Evolutionary conservation across 2,888 invertebrate genomes (phyloP).

Genomic region (Rapana venosa): DNA sequence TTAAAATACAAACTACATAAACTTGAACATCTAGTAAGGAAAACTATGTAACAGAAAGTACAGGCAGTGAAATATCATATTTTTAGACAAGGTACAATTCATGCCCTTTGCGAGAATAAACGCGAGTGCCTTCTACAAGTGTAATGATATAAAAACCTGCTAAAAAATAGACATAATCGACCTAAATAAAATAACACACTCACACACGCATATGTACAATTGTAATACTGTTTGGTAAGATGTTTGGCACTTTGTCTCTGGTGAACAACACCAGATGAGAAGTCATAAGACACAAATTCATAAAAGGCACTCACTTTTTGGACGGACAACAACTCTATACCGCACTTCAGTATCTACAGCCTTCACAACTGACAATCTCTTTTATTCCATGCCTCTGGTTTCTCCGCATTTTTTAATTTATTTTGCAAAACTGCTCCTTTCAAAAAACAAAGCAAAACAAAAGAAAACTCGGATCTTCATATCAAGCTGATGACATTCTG

Average conservation of each 20-base stretch:
- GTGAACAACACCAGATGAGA: neutral
- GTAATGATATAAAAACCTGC: neutral
- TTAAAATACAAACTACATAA: neutral
- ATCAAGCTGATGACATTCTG: too few relatives aligned
- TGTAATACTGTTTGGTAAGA: slow-evolving; percentile 9
- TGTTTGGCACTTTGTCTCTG: neutral
- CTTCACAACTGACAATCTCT: too few relatives aligned
- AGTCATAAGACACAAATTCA: neutral
- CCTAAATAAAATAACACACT: neutral
- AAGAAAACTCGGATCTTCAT: too few relatives aligned
- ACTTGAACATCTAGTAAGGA: neutral
- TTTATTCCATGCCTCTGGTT: too few relatives aligned
- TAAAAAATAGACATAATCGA: neutral
- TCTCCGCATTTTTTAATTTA: too few relatives aligned
- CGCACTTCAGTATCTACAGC: too few relatives aligned
- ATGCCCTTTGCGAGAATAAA: neutral
- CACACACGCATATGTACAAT: neutral
- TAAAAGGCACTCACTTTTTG: neutral
- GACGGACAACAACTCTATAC: too few relatives aligned
- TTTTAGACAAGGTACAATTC: neutral
- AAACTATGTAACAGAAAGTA: neutral
- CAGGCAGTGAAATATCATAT: neutral
- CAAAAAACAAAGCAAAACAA: too few relatives aligned
- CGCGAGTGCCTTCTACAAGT: neutral
- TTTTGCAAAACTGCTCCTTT: too few relatives aligned